These are phyloP conservation scores for Propithecus deckenii DNA, from an alignment of 2,797 vertebrate species.

Conservation along the genomic window DNA sequence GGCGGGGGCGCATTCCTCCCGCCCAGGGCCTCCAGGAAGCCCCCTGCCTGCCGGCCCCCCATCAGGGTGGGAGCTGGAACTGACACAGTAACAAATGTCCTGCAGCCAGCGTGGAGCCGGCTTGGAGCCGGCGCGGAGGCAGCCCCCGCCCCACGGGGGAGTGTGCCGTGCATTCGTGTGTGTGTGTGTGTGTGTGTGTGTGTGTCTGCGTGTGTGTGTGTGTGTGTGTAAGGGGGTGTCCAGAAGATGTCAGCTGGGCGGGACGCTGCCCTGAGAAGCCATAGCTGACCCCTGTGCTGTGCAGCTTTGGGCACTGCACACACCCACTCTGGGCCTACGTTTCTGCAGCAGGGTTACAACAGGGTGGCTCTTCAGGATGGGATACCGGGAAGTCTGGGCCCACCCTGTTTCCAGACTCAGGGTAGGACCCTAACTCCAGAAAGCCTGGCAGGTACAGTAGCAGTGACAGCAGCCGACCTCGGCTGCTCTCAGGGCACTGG, in stretches of 20 bases:
- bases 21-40: constrained; percentile 70
- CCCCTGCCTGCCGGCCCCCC: constrained; percentile 69
- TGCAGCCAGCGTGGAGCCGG: constrained; percentile 71
- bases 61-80: constrained; percentile 63
- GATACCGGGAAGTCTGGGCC: neutral
- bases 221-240: neutral
- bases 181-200: too few species aligned
- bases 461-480: neutral
- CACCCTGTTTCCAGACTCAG: neutral
- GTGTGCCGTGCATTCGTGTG: too few species aligned
- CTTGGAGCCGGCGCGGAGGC: neutral
- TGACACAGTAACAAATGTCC: constrained; percentile 78
- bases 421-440: neutral
- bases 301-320: neutral
- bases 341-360: neutral
- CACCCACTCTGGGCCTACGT: neutral
- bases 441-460: neutral
- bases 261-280: neutral
- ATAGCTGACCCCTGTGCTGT: neutral
- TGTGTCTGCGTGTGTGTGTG: too few species aligned
- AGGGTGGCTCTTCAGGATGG: neutral
- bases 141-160: neutral
- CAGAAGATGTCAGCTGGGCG: neutral
- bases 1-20: constrained; percentile 68
- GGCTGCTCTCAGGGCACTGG: neutral